These are phyloP conservation scores for Fregetta grallaria DNA, from an alignment of 2,113 vertebrate species.

Conservation along the genomic window DNA sequence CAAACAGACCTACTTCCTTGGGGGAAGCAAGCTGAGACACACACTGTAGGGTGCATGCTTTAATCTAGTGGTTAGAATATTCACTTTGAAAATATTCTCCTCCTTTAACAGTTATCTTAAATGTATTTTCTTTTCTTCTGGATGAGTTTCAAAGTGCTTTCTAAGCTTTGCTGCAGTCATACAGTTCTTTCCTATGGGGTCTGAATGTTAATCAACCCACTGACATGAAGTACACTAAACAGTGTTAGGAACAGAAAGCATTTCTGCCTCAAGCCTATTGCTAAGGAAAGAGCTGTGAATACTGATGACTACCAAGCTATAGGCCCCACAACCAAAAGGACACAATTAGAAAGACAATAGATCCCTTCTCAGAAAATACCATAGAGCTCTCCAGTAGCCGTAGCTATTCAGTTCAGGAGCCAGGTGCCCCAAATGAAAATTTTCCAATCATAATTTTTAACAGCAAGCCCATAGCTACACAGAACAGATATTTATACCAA, in stretches of 20 bases:
- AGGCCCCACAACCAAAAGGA: not conserved
- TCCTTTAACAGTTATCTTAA: not conserved
- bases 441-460: not conserved
- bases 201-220: not conserved
- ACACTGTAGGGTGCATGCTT: not conserved
- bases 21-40: not conserved
- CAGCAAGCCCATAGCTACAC: not conserved
- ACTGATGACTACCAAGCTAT: not conserved
- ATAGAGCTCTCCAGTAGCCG: rapidly evolving
- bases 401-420: not conserved
- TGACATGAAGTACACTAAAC: not conserved
- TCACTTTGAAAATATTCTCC: not conserved
- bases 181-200: not conserved
- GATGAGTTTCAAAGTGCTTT: not conserved
- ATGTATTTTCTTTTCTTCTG: not conserved
- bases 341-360: not conserved
- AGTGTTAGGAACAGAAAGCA: not conserved
- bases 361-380: not conserved
- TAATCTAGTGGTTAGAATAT: not conserved
- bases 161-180: not conserved
- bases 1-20: not conserved
- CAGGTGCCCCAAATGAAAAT: not conserved
- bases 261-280: not conserved
- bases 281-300: not conserved
- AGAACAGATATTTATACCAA: not conserved